phyloP scores from a whole-genome alignment of 1,140 invertebrate species.

The Saccostrea cuccullata region DNA sequence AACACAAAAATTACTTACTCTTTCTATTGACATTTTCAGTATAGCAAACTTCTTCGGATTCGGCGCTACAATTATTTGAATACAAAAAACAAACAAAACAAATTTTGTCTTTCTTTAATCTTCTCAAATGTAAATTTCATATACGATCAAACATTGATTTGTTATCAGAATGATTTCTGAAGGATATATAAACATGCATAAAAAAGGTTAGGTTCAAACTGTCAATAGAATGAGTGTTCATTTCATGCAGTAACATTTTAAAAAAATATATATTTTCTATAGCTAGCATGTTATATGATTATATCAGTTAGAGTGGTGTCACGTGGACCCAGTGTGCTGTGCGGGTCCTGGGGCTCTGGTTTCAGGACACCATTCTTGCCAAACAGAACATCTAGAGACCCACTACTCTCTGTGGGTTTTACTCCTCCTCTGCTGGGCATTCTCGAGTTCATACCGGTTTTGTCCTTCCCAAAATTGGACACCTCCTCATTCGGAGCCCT shows the following conservation, averaged over 20 bases:
- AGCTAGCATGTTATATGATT: not conserved
- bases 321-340: not conserved
- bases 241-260: not conserved
- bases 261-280: too few relatives aligned
- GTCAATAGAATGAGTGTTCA: conserved; percentile 2
- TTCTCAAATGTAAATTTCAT: not conserved
- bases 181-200: not conserved
- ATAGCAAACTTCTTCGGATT: not conserved
- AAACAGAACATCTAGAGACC: not conserved
- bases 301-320: conserved; percentile 18
- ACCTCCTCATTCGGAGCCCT: not conserved
- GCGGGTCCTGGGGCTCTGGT: not conserved
- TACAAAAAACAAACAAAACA: not conserved
- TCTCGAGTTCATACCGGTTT: conserved; percentile 24
- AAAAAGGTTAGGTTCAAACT: not conserved
- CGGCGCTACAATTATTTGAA: not conserved
- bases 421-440: not conserved
- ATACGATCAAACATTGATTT: not conserved
- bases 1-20: not conserved
- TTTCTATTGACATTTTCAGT: conserved; percentile 1
- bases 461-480: conserved; percentile 10
- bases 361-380: not conserved
- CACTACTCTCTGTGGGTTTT: not conserved
- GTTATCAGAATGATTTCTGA: not conserved
- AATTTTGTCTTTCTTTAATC: not conserved